A percentile compares a stretch with the other conserved stretches of the same genome.
These are phyloP conservation scores for Aspidapion aeneum DNA, from an alignment of 2,888 invertebrate genomes.

Conservation along the genomic window DNA sequence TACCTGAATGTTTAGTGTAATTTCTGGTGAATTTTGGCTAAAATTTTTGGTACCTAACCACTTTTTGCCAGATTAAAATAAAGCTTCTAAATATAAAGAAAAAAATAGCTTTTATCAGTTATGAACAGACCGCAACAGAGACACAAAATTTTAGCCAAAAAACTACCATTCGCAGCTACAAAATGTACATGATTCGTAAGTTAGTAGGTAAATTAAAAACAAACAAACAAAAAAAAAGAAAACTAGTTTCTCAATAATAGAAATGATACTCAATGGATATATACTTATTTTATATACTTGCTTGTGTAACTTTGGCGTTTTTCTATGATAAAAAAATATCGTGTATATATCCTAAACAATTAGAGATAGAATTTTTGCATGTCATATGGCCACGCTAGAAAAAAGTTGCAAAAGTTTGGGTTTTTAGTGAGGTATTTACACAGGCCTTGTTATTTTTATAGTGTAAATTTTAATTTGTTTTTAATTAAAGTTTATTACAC, in stretches of 20 bases:
- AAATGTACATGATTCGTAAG: conserved; percentile 49
- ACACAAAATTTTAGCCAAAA: neutral
- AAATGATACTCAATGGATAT: conserved; percentile 12
- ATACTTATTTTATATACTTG: conserved; percentile 52
- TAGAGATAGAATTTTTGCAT: conserved; percentile 43
- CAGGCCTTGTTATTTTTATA: too few relatives aligned
- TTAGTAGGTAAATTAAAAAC: conserved; percentile 30
- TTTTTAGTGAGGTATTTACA: too few relatives aligned
- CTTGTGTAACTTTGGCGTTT: conserved; percentile 48
- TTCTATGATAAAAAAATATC: conserved; percentile 42
- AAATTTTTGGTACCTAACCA: too few relatives aligned
- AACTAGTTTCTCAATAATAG: conserved; percentile 15
- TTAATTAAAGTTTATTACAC: too few relatives aligned
- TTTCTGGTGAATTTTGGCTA: conserved; percentile 3
- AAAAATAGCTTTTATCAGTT: too few relatives aligned
- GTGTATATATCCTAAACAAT: conserved; percentile 42
- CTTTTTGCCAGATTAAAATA: neutral
- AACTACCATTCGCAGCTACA: conserved; percentile 44
- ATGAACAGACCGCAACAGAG: too few relatives aligned
- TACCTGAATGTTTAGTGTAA: conserved; percentile 21
- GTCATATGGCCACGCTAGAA: conserved; percentile 8
- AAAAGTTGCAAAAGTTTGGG: neutral
- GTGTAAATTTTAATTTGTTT: too few relatives aligned
- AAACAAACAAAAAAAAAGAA: too few relatives aligned
- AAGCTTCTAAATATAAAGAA: neutral